phyloP scores from a whole-genome alignment of 1,140 invertebrate species.

The Battus philenor region DNA sequence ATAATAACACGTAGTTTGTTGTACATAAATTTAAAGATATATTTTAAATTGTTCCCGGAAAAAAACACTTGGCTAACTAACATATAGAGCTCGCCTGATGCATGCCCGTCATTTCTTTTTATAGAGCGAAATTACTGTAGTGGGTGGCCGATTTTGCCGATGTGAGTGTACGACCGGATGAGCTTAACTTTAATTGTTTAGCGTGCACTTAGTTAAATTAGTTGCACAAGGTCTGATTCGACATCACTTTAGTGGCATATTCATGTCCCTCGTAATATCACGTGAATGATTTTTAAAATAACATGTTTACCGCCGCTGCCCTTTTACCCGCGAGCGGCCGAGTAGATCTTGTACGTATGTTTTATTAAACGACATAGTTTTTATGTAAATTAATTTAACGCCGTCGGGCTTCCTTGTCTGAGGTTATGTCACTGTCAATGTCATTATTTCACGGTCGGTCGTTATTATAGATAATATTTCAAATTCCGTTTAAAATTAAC shows the following conservation, averaged over 20 bases:
- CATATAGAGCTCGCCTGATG: too few relatives aligned
- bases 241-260: too few relatives aligned
- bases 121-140: slow-evolving; percentile 5
- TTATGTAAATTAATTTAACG: slow-evolving; percentile 15
- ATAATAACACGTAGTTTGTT: not conserved
- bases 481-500: too few relatives aligned
- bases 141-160: not conserved
- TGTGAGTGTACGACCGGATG: not conserved
- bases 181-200: slow-evolving; percentile 8
- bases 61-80: too few relatives aligned
- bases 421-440: slow-evolving; percentile 31
- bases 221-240: too few relatives aligned
- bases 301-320: too few relatives aligned
- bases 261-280: too few relatives aligned
- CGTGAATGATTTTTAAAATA: too few relatives aligned
- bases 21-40: too few relatives aligned
- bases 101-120: slow-evolving; percentile 6
- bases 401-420: slow-evolving; percentile 19
- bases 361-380: not conserved
- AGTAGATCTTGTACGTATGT: not conserved
- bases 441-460: slow-evolving; percentile 30
- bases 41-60: too few relatives aligned
- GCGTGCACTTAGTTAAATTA: slow-evolving; percentile 14
- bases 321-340: too few relatives aligned
- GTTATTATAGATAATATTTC: too few relatives aligned